Evolutionary conservation across 1,140 invertebrate species (phyloP).

Genomic region (Drosophila tani): DNA sequence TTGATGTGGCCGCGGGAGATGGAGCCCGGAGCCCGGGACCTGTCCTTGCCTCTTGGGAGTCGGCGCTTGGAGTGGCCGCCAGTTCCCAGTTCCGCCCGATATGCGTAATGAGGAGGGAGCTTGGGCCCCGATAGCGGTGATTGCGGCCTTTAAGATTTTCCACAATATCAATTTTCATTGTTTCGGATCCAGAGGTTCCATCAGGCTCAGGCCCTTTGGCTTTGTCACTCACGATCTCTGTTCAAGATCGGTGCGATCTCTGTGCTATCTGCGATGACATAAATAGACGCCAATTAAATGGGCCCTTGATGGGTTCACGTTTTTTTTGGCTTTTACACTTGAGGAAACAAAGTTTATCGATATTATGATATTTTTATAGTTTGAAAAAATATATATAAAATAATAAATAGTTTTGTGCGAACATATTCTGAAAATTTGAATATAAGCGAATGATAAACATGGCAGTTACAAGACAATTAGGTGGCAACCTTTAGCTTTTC

Average conservation of each 20-base stretch:
- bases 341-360: background rate
- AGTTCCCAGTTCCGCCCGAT: constrained; percentile 31
- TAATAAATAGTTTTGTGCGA: no score
- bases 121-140: constrained; percentile 43
- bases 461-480: no score
- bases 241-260: constrained; percentile 70
- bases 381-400: no score
- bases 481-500: no score
- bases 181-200: constrained; percentile 18
- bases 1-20: constrained; percentile 55
- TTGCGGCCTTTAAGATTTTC: constrained; percentile 75
- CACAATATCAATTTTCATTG: constrained; percentile 82
- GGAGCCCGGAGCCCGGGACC: constrained; percentile 15
- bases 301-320: constrained; percentile 62
- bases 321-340: constrained; percentile 29
- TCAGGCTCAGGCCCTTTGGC: constrained; percentile 17
- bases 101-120: constrained; percentile 72
- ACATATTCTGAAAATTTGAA: no score
- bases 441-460: no score
- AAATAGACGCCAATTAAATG: constrained; percentile 81
- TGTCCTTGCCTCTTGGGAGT: constrained; percentile 53
- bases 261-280: constrained; percentile 65
- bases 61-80: constrained; percentile 34
- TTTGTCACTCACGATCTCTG: constrained; percentile 80
- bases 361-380: no score